Evolutionary conservation across 2,888 invertebrate genomes (phyloP).

Genomic region (Mantis religiosa): DNA sequence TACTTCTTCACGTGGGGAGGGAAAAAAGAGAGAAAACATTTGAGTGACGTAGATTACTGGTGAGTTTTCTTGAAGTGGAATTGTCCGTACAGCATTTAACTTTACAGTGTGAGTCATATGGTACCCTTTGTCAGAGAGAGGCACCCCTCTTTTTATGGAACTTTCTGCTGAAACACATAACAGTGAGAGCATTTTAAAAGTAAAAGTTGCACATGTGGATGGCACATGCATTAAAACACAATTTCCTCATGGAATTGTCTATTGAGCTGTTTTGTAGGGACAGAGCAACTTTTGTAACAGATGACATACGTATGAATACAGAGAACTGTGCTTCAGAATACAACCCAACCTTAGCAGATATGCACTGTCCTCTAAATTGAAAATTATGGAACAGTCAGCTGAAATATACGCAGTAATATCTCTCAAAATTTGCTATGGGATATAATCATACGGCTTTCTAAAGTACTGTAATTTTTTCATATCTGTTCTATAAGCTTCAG

Average conservation of each 20-base stretch:
- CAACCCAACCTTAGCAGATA: too few species aligned
- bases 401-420: too few species aligned
- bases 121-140: not conserved
- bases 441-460: too few species aligned
- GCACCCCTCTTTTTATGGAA: not conserved
- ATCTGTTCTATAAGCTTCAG: too few species aligned
- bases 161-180: not conserved
- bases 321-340: too few species aligned
- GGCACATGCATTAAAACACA: not conserved
- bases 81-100: not conserved
- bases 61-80: not conserved
- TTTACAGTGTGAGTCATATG: not conserved
- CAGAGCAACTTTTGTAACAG: not conserved
- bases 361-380: too few species aligned
- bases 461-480: too few species aligned
- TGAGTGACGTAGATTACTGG: not conserved
- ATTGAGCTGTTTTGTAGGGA: not conserved
- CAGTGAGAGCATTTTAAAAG: not conserved
- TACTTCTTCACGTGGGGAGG: not conserved
- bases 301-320: not conserved
- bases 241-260: not conserved
- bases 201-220: not conserved
- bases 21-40: not conserved
- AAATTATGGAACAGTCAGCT: too few species aligned
- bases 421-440: too few species aligned